Base-by-base conservation (phyloP, 2,797 vertebrate genomes). In the Hypotaenidia philippensis region DNA sequence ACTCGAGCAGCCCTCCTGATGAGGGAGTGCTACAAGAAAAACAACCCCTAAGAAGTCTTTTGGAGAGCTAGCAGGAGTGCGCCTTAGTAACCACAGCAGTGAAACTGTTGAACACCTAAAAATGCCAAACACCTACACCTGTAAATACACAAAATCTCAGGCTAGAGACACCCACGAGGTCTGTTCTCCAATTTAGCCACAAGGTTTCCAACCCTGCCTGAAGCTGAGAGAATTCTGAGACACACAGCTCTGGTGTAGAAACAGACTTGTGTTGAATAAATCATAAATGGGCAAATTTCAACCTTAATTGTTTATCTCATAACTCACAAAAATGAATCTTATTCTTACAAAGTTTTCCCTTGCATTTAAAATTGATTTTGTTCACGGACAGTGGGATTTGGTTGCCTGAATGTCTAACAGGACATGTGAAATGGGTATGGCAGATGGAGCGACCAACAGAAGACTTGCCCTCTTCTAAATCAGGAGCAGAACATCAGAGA, bases 241-340 rank as follows among this genome's bases (percentile, higher is more conserved):
- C 13, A 2, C 7, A 4, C 49, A 19, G 6, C 18, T 50, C 49
- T 10, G 4, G 12, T 26, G 25, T 22, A 25, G 23, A n/a, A 45
- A 38, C 13, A 1, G 16, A 8, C 27, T 36, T 16, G 47, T 2
- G 20, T 2, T 38, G 36, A 59, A 26, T 1, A 7, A 14, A 29
- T 18, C 1, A 0, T 17, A 18, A 32, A 21, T 0, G 2, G 31
- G 27, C 7, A 0, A 19, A 31, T 53, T 40, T 23, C 53, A 44
- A 19, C 41, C 41, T 44, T 9, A 44, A 19, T 44, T 44, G 41
- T 44, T 19, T 44, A 44, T 44, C 41, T 44, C 18, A 44, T 44
- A 44, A 34, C 21, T 55, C 32, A 29, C 4, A 31, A 22, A 64
- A 52, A 52, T 7, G 4, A 13, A 22, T 52, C 45, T 47, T 31